Evolutionary conservation across 64 coral and sea anemone genomes (phyloP), one percentile per base, ranked within the genome.

Genomic region (Trachythela sp.): DNA sequence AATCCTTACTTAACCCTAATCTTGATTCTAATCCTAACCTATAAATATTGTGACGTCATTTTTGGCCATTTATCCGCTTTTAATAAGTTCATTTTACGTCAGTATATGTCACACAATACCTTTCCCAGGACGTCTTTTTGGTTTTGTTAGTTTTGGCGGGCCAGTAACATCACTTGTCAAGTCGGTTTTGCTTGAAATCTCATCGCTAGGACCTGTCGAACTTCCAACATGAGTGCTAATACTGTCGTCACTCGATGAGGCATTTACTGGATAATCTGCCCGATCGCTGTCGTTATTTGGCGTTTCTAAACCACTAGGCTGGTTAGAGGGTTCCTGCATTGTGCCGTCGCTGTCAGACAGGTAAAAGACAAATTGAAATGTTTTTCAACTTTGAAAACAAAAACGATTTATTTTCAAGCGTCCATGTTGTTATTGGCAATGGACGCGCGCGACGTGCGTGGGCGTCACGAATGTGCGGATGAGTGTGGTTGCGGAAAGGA

Each of bases 241-340:
- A 80, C 75, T 80, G 35, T 80, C 75, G 75, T 80, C 75, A 36
- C 75, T 80, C 14, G 75, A 80, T 8, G 75, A 80, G 2, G 75
- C 75, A 39, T 80, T 80, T 80, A 39, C 33, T 8, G 75, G 30
- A 39, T 30, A 1, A 37, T 39, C 75, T 39, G 37, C 33, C 14
- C 27, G 75, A 80, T 80, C 37, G 75, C 75, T 37, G 9, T 39
- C 75, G 15, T 18, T 35, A 39, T 14, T 80, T 37, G 75, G 33
- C 15, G 31, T 39, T 80, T 64, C 56, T 26, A 27, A 64, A 26
- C 56, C 20, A 20, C 56, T 27, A 64, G 56, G 4, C 26, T 24
- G 56, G 20, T 18, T 26, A 20, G 20, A 20, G 15, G 33, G 75
- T 37, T 80, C 33, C 9, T 64, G 4, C 56, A 64, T 64, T 8